Conservation (phyloP, 2,113 vertebrate species). For the pig (Sus scrofa) region T2T-Sscrofa CM000815.6:86120001-86120500, state of each 20-base stretch:
- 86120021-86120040: background rate
- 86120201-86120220: background rate
- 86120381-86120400: background rate
- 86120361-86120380: background rate
- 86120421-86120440: background rate
- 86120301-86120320: background rate
- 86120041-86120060: background rate
- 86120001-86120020: background rate
- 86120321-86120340: background rate
- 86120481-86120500: background rate
- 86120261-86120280: background rate
- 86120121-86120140: background rate
- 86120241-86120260: background rate
- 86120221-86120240: background rate
- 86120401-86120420: background rate
- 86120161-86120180: background rate
- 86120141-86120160: background rate
- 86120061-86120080: background rate
- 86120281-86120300: background rate
- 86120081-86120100: background rate
- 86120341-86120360: background rate
- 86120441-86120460: conserved; percentile 32
- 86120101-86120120: background rate
- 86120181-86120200: background rate
- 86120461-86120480: background rate